Conservation (phyloP, 2,797 vertebrate species). For the Orientallactaga sibirica region DNA sequence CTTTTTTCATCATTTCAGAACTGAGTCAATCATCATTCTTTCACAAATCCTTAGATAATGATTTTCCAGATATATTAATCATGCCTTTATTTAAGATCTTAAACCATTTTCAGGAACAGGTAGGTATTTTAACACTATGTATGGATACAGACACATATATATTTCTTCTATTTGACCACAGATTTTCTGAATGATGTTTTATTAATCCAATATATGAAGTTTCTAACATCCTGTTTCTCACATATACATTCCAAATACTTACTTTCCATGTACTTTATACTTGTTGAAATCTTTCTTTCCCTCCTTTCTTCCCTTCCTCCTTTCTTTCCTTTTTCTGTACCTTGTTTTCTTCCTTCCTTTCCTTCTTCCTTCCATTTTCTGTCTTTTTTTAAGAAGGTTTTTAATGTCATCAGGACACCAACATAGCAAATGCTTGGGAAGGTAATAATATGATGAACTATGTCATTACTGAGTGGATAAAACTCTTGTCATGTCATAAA, state of each 20-base stretch:
- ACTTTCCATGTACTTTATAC: background rate
- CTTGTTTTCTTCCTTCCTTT: accelerated
- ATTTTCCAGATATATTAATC: background rate
- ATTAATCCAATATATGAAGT: slow-evolving; percentile 1
- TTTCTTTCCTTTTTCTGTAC: accelerated
- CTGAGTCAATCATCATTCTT: background rate
- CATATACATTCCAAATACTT: too few species aligned
- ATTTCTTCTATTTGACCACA: background rate
- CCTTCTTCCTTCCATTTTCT: accelerated
- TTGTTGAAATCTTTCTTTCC: background rate
- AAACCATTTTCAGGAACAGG: background rate
- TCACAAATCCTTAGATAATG: background rate
- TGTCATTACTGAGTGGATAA: background rate
- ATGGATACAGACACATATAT: background rate
- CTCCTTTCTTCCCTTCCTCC: accelerated
- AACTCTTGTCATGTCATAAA: too few species aligned
- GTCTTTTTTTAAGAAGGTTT: background rate
- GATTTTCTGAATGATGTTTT: background rate
- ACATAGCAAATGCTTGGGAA: background rate
- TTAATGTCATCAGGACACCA: background rate
- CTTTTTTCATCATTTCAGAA: slow-evolving; percentile 3
- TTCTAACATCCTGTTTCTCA: background rate
- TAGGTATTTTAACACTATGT: slow-evolving; percentile 25
- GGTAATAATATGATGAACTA: background rate
- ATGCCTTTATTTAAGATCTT: background rate